These are phyloP conservation scores for Acrocephalus scirpaceus DNA, from an alignment of 2,797 vertebrate species.

Conservation along the genomic window DNA sequence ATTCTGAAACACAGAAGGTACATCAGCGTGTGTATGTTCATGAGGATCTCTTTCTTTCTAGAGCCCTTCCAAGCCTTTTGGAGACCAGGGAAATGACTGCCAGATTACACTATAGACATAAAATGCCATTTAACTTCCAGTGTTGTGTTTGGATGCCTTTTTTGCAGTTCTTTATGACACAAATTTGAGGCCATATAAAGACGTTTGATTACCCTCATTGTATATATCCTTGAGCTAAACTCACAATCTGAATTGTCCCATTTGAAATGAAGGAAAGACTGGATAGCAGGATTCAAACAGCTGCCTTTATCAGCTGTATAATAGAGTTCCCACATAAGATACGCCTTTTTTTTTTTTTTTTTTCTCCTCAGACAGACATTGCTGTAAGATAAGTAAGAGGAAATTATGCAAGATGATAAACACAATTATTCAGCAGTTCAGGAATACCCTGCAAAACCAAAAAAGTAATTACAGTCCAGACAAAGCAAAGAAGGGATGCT, in stretches of 20 bases:
- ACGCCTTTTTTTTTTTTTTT: neutral
- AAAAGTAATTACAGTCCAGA: neutral
- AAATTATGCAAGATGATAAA: slow-evolving; percentile 2
- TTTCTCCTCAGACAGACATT: neutral
- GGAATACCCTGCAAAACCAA: neutral
- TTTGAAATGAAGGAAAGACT: slow-evolving; percentile 7
- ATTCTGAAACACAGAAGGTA: neutral
- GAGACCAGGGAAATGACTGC: neutral
- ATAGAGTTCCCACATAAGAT: neutral
- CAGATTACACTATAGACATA: slow-evolving; percentile 21
- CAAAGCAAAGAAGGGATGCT: neutral
- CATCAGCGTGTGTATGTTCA: neutral
- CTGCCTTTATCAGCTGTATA: slow-evolving; percentile 34
- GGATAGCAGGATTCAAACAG: slow-evolving; percentile 6
- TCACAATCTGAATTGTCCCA: slow-evolving; percentile 9
- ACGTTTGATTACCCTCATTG: slow-evolving; percentile 33
- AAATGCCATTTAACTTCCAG: slow-evolving; percentile 22
- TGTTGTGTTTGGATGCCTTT: slow-evolving; percentile 11
- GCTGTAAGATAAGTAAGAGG: neutral
- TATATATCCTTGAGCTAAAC: slow-evolving; percentile 46
- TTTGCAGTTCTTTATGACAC: slow-evolving; percentile 45
- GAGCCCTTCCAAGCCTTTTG: neutral
- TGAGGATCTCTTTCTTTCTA: neutral
- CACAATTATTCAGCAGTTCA: neutral
- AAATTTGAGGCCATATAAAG: slow-evolving; percentile 52